Evolutionary conservation across 2,888 invertebrate genomes (phyloP).

Genomic region (Tupiocoris notatus): DNA sequence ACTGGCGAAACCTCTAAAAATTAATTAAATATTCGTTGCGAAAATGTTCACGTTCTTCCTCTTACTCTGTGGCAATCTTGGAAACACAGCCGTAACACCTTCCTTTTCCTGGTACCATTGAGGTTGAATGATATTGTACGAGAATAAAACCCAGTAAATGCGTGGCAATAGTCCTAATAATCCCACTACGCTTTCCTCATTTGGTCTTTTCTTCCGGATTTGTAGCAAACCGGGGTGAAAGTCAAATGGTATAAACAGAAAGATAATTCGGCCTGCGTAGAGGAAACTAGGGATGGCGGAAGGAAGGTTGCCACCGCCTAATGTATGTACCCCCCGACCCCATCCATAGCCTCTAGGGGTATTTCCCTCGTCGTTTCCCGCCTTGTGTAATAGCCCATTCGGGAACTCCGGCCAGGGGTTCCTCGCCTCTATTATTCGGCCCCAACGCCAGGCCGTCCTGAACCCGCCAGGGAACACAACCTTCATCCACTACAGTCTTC

Average conservation of each 20-base stretch:
- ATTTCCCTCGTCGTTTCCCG: not conserved
- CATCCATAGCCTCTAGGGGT: not conserved
- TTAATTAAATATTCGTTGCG: no score
- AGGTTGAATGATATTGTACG: not conserved
- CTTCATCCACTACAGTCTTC: no score
- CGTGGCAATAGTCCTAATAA: not conserved
- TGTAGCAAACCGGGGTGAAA: not conserved
- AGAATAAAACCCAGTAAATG: not conserved
- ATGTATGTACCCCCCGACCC: not conserved
- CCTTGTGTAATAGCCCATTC: constrained; percentile 21
- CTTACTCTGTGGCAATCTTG: not conserved
- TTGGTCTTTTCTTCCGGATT: not conserved
- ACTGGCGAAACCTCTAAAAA: no score
- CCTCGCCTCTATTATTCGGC: not conserved
- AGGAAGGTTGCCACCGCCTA: not conserved
- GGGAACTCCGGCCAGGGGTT: not conserved
- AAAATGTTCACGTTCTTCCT: not conserved
- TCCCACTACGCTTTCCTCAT: not conserved
- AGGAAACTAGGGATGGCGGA: not conserved
- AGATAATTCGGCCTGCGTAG: not conserved
- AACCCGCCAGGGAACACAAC: not conserved
- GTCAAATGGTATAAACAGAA: not conserved
- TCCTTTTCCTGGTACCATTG: not conserved
- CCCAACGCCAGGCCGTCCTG: not conserved
- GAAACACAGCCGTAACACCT: not conserved